Base-by-base conservation (phyloP, 2,113 vertebrate species). In the Catharus bicknelli region DNA sequence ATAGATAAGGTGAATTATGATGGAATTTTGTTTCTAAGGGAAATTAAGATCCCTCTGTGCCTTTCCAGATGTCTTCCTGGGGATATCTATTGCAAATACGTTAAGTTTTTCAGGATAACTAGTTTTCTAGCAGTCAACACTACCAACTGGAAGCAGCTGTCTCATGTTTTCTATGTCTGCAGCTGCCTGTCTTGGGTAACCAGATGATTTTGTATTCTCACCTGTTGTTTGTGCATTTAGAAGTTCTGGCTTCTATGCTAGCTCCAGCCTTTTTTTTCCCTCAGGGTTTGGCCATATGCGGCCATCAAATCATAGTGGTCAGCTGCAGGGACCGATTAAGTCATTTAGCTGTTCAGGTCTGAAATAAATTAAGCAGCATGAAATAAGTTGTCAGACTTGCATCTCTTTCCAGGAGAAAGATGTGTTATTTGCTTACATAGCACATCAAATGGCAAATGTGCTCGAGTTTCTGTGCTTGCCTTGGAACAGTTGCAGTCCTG, bases 161-260 rank as follows among this genome's bases (percentile, higher is more conserved):
- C 66, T 78, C 54, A 13, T 0, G 7, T 94, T 45, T 80, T 43
- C 22, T 64, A 0, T 48, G 40, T 85, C 84, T 85, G 66, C 81
- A 92, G 87, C 91, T 92, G 84, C 78, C 45, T 32, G 13, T 82
- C 78, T 64, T 82, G 58, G 30, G 42, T 94, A 87, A 84, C 43
- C 84, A 82, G 77, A 75, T 82, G 90, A 94, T 75, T 82, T 82
- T 95, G 81, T 94, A 30, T 87, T 89, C 54, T 92, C 87, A 95
- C 94, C 94, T 96, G 95, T 94, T 92, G 64, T 51, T 78, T 75
- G 16, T 55, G 18, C 36, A 38, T 89, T 82, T 84, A 57, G 36
- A 90, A 72, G 53, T 58, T 75, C 48, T 92, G 81, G 16, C 91
- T 93, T 53, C 45, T 34, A 20, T 43, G 34, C 25, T 48, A 47